Base-by-base conservation (phyloP, 2,113 vertebrate genomes). In the Percopsis transmontana region DNA sequence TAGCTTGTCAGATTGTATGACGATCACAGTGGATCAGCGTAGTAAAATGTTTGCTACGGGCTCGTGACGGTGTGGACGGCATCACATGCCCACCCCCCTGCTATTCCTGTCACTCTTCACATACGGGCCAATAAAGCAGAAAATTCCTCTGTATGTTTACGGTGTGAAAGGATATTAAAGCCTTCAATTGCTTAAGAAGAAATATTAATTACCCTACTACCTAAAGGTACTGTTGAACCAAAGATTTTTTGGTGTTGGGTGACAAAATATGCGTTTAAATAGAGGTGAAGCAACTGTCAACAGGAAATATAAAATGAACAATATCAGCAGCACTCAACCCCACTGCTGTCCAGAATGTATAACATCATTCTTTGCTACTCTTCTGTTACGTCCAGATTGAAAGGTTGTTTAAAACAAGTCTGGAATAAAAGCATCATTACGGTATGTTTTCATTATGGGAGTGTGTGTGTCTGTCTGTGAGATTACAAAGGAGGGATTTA, bases 341-440 rank as follows among this genome's bases (percentile, higher is more conserved):
- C 6, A 20, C 24, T 59, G 1, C 13, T 57, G 60, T 56, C 50
- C 39, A 41, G 16, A 19, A 38, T 39, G 58, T 53, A 27, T 55
- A 69, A 39, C n/a, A 45, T 40, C 61, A 1, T 33, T 59, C 64
- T 65, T 66, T 79, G 68, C 64, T 58, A 73, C 66, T 79, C 70
- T 68, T 45, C 62, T 51, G 62, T 40, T 38, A 68, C 53, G 66
- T 74, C 54, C 77, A 67, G 80, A 85, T 84, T 40, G 15, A 40
- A 40, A 16, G n/a, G 39, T 58, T 81, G 77, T 81, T 79, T 66
- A 73, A 81, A 85, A 62, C 74, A 58, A 41, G 74, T 58, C 48
- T 85, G 87, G 87, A 89, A 88, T 88, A 85, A 72, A 77, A 67
- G 58, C 65, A 70, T 79, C 58, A 64, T 83, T 72, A 85, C 84